Percentiles rank a stretch among this genome's conserved stretches.
phyloP scores from a whole-genome alignment of 64 coral and sea anemone genomes.

The Acropora tenuis region DNA sequence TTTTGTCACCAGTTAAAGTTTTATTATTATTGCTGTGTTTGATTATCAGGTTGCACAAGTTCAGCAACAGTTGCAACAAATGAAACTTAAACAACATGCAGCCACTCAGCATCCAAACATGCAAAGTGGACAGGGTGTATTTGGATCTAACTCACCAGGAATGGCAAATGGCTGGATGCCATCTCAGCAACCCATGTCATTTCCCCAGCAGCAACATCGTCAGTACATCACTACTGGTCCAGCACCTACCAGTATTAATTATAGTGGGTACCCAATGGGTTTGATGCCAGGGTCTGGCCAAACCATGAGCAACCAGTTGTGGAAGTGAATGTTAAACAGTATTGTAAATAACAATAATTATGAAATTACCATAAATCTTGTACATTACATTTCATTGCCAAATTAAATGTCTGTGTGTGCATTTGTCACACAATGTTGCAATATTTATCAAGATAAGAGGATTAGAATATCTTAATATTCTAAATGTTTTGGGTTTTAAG shows the following conservation, averaged over 20 bases:
- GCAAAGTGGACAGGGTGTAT: constrained; percentile 1
- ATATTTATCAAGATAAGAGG: too few relatives aligned
- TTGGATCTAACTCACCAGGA: background rate
- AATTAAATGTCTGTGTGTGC: too few relatives aligned
- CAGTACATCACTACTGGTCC: constrained; percentile 68
- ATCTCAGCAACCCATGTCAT: constrained; percentile 52
- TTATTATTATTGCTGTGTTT: background rate
- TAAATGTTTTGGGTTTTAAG: too few relatives aligned
- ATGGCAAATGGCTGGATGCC: constrained; percentile 39
- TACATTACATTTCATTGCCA: background rate
- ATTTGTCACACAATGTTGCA: too few relatives aligned
- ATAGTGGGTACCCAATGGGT: constrained; percentile 21
- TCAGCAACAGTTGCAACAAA: constrained; percentile 71
- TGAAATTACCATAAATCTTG: background rate
- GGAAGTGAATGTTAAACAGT: constrained; percentile 36
- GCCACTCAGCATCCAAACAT: constrained; percentile 11
- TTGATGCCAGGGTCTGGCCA: constrained; percentile 41
- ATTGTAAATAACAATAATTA: constrained; percentile 38
- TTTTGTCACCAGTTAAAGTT: too few relatives aligned
- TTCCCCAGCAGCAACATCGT: constrained; percentile 62
- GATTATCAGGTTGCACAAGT: constrained; percentile 50
- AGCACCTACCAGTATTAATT: constrained; percentile 2
- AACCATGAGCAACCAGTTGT: constrained; percentile 61
- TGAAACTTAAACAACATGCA: constrained; percentile 49
- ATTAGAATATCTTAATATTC: too few relatives aligned